Base-by-base conservation (phyloP, 2,113 vertebrate species). In the Dromas ardeola region DNA sequence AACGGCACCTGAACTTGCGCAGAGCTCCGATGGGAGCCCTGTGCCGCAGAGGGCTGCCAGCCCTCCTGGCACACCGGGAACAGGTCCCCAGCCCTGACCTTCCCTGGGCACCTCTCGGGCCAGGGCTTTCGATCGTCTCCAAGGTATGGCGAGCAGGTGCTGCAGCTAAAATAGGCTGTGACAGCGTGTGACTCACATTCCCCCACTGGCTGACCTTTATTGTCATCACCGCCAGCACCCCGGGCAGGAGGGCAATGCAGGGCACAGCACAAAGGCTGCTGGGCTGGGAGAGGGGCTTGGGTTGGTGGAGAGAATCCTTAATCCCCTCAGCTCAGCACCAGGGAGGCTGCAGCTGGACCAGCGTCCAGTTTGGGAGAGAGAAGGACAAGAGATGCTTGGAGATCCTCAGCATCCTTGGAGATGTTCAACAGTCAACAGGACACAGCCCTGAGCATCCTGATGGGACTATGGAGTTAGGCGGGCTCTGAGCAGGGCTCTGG, bases 121-220 rank as follows among this genome's bases (percentile, higher is more conserved):
- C 42, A 19, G 1, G 2, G 53, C 59, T 79, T 81, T 84, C 6
- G 6, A 66, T 47, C 74, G 78, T 61, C 89, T 40, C 38, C 78
- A 80, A 90, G 90, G 81, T 81, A 74, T 20, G 42, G 50, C 1
- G 17, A 94, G 86, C 73, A 94, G 91, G 86, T 93, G 91, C 70
- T 74, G 67, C 22, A 32, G 91, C 86, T 90, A 58, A 85, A 95
- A 88, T 49, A 71, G 91, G 26, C 91, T 55, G 49, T 55, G 74
- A 74, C 30, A 16, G 67, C 40, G 12, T 53, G 90, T 76, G 52
- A 43, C 49, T 83, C 16, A 0, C 49, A 38, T 78, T 65, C 70
- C 63, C 63, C 42, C 26, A 15, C 62, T 40, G 50, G 10, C 43
- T 93, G 90, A 89, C 69, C 73, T 81, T 81, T 40, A 49, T 53